Conservation (phyloP, 2,113 vertebrate genomes). For the Alaudala cheleensis region DNA sequence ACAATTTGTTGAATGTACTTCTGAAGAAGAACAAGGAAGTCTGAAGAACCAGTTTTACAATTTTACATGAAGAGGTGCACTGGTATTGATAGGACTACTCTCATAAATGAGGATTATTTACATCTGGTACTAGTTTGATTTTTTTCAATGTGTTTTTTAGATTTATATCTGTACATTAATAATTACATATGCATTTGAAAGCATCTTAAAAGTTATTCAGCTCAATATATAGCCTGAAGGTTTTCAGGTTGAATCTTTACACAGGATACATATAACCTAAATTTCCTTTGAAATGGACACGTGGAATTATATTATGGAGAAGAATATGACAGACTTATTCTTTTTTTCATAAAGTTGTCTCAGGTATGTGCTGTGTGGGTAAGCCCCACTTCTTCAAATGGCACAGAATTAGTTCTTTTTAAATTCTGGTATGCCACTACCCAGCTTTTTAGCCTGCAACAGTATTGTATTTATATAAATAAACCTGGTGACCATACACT, state of each 20-base stretch:
- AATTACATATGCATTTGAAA: neutral
- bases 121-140: neutral
- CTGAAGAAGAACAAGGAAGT: neutral
- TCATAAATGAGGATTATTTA: neutral
- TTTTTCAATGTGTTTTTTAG: neutral
- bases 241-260: neutral
- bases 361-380: neutral
- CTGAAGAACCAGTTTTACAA: neutral
- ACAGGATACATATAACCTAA: fast-evolving
- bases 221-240: neutral
- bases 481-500: neutral
- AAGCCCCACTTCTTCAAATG: neutral
- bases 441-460: neutral
- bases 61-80: neutral
- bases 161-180: neutral
- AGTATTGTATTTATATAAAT: neutral
- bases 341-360: neutral
- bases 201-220: neutral
- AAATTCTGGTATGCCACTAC: neutral
- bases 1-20: neutral
- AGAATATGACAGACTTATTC: neutral
- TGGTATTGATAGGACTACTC: neutral
- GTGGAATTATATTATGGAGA: neutral
- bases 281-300: neutral
- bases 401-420: neutral